A percentile compares a stretch with the other conserved stretches of the same genome.
Conservation (phyloP, 2,113 vertebrate species). For the Leptobrachium leishanense region DNA sequence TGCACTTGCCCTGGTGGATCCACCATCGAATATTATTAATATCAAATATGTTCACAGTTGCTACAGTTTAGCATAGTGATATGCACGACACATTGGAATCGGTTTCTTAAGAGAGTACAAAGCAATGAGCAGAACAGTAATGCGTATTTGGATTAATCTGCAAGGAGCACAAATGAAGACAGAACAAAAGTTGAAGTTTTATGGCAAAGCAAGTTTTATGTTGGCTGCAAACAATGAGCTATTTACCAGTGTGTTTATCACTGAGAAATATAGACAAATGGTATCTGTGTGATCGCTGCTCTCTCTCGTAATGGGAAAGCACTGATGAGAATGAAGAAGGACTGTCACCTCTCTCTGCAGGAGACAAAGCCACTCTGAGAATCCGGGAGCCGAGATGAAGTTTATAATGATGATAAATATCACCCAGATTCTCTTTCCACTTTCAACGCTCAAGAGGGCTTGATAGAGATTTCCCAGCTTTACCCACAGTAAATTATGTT, state of each 20-base stretch:
- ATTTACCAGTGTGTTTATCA: slow-evolving; percentile 6
- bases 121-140: neutral
- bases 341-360: neutral
- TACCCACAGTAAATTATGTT: slow-evolving; percentile 3
- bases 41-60: no score
- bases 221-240: neutral
- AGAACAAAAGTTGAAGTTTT: neutral
- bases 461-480: neutral
- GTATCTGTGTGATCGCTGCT: neutral
- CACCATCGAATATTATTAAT: no score
- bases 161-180: neutral
- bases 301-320: slow-evolving; percentile 12
- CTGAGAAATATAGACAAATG: slow-evolving; percentile 15
- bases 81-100: neutral
- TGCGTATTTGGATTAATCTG: neutral
- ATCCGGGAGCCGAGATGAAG: neutral
- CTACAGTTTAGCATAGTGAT: neutral
- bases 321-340: slow-evolving; percentile 11
- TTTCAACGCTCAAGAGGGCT: neutral
- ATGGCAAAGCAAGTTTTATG: neutral
- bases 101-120: no score
- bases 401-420: slow-evolving; percentile 3
- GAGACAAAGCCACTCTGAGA: neutral
- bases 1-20: no score
- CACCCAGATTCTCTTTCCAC: neutral